These are phyloP conservation scores for Porites divaricata DNA, from an alignment of 92 coral and sea anemone species.

Conservation along the genomic window DNA sequence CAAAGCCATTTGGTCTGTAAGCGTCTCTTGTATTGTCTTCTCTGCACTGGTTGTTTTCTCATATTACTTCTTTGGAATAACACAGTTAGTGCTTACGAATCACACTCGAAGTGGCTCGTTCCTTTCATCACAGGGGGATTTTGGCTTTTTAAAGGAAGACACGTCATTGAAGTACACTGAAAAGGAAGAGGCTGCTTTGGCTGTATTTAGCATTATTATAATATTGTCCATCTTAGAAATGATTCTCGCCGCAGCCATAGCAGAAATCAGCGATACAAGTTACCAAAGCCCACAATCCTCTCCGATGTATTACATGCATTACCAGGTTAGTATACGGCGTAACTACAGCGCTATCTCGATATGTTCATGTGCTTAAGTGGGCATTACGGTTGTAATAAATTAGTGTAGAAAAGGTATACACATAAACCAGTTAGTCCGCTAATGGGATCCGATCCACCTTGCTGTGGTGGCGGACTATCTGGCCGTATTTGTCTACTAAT, in stretches of 20 bases:
- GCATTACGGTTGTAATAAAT: too few species aligned
- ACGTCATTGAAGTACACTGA: neutral
- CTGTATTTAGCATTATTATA: neutral
- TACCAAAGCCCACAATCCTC: neutral
- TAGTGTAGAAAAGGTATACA: too few species aligned
- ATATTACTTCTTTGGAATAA: neutral
- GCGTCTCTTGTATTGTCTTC: neutral
- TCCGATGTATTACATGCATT: neutral
- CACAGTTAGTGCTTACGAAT: neutral
- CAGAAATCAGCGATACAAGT: neutral
- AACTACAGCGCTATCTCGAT: too few species aligned
- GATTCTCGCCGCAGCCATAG: neutral
- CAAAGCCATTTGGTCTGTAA: neutral
- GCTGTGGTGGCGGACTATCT: too few species aligned
- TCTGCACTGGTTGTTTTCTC: neutral
- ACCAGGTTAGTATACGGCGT: neutral
- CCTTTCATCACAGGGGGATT: too few species aligned
- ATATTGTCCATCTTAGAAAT: neutral
- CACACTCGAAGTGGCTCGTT: neutral
- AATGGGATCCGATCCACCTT: too few species aligned
- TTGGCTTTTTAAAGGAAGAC: neutral
- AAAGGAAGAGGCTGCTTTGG: neutral
- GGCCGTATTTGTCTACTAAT: too few species aligned
- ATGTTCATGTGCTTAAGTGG: too few species aligned
- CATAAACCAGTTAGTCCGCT: too few species aligned